phyloP scores from a whole-genome alignment of 2,797 vertebrate genomes.

The Spinus olivaceus region DNA sequence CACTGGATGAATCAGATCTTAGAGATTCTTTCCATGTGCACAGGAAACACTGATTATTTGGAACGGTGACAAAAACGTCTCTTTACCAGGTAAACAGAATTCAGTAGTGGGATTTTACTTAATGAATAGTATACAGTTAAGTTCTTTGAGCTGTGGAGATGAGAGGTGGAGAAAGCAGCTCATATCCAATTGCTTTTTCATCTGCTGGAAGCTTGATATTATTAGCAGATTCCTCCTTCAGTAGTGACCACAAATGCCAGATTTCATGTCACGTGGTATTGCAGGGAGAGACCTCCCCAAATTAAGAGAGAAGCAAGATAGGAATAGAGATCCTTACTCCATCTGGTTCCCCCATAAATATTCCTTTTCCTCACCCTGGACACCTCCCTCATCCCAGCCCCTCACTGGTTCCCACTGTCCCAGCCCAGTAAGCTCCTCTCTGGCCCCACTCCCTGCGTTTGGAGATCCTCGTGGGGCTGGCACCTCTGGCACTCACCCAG shows the following conservation, averaged over 20 bases:
- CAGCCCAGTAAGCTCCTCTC: not conserved
- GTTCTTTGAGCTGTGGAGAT: not conserved
- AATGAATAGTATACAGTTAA: slow-evolving; percentile 1
- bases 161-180: slow-evolving; percentile 27
- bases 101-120: slow-evolving; percentile 20
- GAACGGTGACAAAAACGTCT: not conserved
- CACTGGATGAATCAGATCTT: not conserved
- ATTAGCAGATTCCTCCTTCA: slow-evolving; percentile 8
- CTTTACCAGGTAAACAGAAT: slow-evolving; percentile 44
- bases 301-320: not conserved
- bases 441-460: not conserved
- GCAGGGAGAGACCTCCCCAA: not conserved
- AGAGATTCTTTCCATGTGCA: slow-evolving; percentile 8
- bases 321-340: not conserved
- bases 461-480: not conserved
- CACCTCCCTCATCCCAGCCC: not conserved
- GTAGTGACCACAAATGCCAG: not conserved
- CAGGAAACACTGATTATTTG: slow-evolving; percentile 45
- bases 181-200: not conserved
- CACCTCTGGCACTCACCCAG: not conserved
- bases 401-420: not conserved
- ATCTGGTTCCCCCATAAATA: not conserved
- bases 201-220: not conserved
- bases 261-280: not conserved
- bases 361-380: not conserved